phyloP scores from a whole-genome alignment of 2,113 vertebrate species.

The Capreolus pygargus region DNA sequence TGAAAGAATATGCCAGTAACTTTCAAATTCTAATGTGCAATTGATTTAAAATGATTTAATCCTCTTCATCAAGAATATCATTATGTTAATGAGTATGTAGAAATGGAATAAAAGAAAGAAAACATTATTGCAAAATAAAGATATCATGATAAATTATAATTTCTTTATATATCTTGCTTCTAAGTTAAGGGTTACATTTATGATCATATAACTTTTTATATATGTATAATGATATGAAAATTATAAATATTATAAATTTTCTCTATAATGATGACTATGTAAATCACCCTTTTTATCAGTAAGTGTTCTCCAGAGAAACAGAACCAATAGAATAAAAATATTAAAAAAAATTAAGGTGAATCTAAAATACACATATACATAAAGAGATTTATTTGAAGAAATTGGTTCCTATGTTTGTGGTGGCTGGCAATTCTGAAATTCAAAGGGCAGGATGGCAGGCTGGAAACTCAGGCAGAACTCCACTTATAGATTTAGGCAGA shows the following conservation, averaged over 20 bases:
- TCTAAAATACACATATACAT: not conserved
- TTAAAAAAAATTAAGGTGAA: not conserved
- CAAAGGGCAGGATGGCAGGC: not conserved
- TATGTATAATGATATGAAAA: not conserved
- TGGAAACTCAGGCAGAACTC: not conserved
- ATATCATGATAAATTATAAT: not conserved
- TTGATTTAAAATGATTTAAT: slow-evolving; percentile 56
- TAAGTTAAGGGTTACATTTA: not conserved
- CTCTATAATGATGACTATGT: not conserved
- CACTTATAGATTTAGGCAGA: not conserved
- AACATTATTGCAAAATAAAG: not conserved
- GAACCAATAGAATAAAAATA: not conserved
- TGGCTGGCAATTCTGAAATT: not conserved
- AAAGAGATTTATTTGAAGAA: not conserved
- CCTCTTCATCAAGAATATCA: slow-evolving; percentile 45
- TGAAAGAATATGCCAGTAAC: slow-evolving; percentile 38
- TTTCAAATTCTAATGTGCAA: slow-evolving; percentile 25
- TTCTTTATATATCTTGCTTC: not conserved
- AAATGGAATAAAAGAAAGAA: not conserved
- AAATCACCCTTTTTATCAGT: not conserved
- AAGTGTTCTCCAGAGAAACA: not conserved
- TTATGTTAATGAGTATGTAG: slow-evolving; percentile 46
- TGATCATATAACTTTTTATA: not conserved
- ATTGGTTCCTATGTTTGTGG: not conserved
- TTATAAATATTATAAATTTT: not conserved